These are phyloP conservation scores for Emmelina monodactyla DNA, from an alignment of 2,888 invertebrate genomes.

Conservation along the genomic window DNA sequence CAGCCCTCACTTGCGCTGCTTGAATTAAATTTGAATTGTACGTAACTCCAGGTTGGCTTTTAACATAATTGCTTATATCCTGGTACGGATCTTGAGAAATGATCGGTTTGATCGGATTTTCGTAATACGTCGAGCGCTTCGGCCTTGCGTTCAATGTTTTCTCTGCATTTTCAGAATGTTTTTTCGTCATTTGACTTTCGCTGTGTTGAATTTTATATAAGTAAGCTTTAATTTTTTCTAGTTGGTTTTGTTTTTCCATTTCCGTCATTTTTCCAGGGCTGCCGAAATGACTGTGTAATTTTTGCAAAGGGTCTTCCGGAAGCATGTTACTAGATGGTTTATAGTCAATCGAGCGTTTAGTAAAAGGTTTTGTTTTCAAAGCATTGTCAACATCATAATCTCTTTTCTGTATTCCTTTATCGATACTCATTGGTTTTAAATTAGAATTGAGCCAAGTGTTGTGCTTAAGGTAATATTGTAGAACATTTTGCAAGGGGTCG, in stretches of 20 bases:
- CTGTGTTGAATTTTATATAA: not conserved
- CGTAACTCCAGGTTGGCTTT: not conserved
- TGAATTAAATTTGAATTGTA: conserved; percentile 13
- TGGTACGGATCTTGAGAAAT: conserved; percentile 2
- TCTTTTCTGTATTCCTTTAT: conserved; percentile 8
- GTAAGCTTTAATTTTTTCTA: not conserved
- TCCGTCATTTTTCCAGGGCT: not conserved
- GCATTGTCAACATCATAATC: conserved; percentile 26
- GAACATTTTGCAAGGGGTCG: conserved; percentile 25
- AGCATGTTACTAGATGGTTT: conserved; percentile 3
- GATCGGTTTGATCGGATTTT: not conserved
- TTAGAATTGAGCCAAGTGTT: conserved; percentile 38
- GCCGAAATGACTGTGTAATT: not conserved
- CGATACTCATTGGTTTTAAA: conserved; percentile 10
- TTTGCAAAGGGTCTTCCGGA: conserved; percentile 4
- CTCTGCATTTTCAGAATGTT: not conserved
- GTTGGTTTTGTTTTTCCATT: not conserved
- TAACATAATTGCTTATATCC: not conserved
- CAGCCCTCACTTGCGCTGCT: conserved; percentile 24
- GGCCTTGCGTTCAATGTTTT: not conserved
- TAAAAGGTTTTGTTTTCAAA: conserved; percentile 15
- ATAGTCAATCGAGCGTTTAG: conserved; percentile 20
- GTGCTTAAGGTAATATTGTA: conserved; percentile 40
- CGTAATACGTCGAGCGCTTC: not conserved
- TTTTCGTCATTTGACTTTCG: no score